Base-by-base conservation (phyloP, 37 sponge, comb jelly and placozoan genomes). In the Petrosia ficiformis region DNA sequence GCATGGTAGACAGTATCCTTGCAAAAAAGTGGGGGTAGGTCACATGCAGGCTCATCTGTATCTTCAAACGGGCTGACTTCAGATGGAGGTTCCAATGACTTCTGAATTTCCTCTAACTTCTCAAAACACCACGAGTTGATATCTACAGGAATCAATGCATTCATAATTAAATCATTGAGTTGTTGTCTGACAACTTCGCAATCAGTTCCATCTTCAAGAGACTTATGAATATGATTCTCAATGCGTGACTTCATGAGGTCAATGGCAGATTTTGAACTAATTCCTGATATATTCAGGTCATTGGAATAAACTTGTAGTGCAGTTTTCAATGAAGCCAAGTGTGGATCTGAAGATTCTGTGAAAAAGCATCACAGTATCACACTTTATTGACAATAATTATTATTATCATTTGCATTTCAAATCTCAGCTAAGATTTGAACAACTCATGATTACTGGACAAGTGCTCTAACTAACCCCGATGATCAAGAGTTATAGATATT, bases 1-100 rank as follows among this genome's bases (percentile, higher is more conserved):
- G 87, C 78, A 77, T 87, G 87, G 57, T 80, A 81, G 29, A 80
- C 71, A 3, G 57, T 77, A 8, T 80, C 81, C 43, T 80, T 76
- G 35, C 77, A 80, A 41, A 87, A 87, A 16, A 80, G 56, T 26
- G 57, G 25, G 2, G 43, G 65, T 19, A 36, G 24, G 8, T 39
- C 38, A 30, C 52, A 14, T 44, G 4, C 24, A 2, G 33, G 1
- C 22, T 2, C 4, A 26, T 48, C 54, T 19, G 6, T 65, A 39
- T 25, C 25, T 34, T 57, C 0, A 2, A 26, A 6, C 11, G 26
- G 26, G 28, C 5, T 26, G 26, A n/a, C 63, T 5, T 61, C 26
- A 26, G 63, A 61, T 8, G 8, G 8, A 14, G 54, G 14, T n/a
- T 61, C 28, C 25, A n/a, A 22, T 29, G 11, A 5, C 26, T 61